Evolutionary conservation across 2,888 invertebrate genomes (phyloP).

Genomic region (Acronicta aceris): DNA sequence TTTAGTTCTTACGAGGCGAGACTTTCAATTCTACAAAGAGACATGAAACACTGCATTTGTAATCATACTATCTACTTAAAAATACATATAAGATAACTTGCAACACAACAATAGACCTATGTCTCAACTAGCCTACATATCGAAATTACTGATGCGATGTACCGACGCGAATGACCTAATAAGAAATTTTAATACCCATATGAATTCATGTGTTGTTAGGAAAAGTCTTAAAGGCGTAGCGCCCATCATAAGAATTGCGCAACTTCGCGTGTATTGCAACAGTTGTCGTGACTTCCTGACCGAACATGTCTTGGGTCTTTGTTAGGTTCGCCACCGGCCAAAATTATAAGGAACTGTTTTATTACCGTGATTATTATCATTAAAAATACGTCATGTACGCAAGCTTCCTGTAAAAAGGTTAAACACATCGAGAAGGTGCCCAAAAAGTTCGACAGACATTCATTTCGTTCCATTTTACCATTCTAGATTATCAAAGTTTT

Average conservation of each 20-base stretch:
- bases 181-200: constrained; percentile 43
- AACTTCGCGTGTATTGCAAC: constrained; percentile 38
- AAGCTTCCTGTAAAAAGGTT: no score
- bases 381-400: no score
- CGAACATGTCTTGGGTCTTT: constrained; percentile 10
- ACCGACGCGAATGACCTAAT: constrained; percentile 51
- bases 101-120: constrained; percentile 44
- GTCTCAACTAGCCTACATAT: constrained; percentile 61
- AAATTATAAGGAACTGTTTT: constrained; percentile 2
- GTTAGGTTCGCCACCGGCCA: constrained; percentile 3
- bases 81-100: constrained; percentile 48
- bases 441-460: no score
- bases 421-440: no score
- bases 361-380: constrained; percentile 3
- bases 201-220: constrained; percentile 49
- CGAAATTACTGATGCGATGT: constrained; percentile 52
- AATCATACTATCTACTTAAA: constrained; percentile 44
- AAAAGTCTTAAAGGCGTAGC: constrained; percentile 23
- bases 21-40: constrained; percentile 16
- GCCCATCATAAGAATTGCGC: constrained; percentile 23
- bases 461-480: no score
- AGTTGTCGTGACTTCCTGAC: constrained; percentile 42
- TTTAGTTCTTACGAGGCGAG: constrained; percentile 11
- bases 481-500: no score
- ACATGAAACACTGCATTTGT: constrained; percentile 28